Base-by-base conservation (phyloP, 2,888 invertebrate species). In the Elysia crispata region DNA sequence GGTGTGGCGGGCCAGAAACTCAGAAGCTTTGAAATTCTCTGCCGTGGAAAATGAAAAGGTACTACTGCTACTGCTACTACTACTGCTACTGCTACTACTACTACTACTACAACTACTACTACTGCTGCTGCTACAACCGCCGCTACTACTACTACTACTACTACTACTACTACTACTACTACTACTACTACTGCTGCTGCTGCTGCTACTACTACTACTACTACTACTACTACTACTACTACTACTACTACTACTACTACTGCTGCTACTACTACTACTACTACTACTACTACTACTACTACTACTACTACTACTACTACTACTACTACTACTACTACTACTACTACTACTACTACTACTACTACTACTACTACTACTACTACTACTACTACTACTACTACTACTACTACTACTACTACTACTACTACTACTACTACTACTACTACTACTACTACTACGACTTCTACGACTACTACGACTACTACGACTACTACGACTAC, bases 401-500 rank as follows among this genome's bases (percentile, higher is more conserved):
- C 54, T 25, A 6, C 15, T 20, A 64, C 64, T 41, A 69, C 30
- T 25, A 76, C 76, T 25, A 31, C 60, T 30, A 8, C 23, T 30
- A 8, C 23, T 75, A 75, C 75, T 75, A 75, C 75, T 75, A 75
- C 75, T 75, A 62, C 62, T 75, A 75, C 75, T 75, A 75, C 75
- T 75, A 75, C 75, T 75, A 75, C 75, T 75, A 62, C 75, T 73
- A 54, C 73, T 73, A n/a, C n/a, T n/a, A n/a, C n/a, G n/a, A n/a
- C n/a, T n/a, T n/a, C n/a, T n/a, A n/a, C n/a, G n/a, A n/a, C n/a
- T n/a, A n/a, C n/a, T n/a, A n/a, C n/a, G n/a, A n/a, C n/a, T n/a
- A n/a, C n/a, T n/a, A n/a, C n/a, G n/a, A n/a, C n/a, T n/a, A n/a
- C n/a, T n/a, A n/a, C n/a, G n/a, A n/a, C n/a, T n/a, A n/a, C n/a